Evolutionary conservation across 2,888 invertebrate species (phyloP).

Genomic region (Hemithea aestivaria): DNA sequence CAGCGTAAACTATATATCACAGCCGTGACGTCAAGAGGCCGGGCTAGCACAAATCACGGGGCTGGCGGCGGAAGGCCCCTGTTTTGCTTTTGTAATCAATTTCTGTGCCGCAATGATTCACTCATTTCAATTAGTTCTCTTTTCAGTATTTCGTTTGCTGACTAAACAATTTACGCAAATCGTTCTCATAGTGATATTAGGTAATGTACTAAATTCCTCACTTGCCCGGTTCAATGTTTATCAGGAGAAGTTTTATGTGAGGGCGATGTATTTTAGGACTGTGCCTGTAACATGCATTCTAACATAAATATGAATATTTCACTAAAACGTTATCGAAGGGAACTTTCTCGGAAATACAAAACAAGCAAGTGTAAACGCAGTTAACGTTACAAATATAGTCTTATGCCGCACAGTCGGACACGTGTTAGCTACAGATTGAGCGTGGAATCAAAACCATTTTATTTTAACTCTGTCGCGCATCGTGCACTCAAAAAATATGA

Average conservation of each 20-base stretch:
- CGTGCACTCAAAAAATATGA: conserved; percentile 38
- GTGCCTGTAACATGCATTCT: too few relatives aligned
- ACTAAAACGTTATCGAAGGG: too few relatives aligned
- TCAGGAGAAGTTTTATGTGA: too few relatives aligned
- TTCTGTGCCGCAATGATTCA: conserved; percentile 28
- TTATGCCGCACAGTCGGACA: conserved; percentile 18
- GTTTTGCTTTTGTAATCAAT: conserved; percentile 29
- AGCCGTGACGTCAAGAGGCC: conserved; percentile 24
- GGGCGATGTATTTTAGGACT: too few relatives aligned
- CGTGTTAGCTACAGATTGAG: conserved; percentile 29
- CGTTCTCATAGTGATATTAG: too few relatives aligned
- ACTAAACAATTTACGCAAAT: conserved; percentile 12
- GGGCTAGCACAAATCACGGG: conserved; percentile 26
- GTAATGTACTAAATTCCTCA: too few relatives aligned
- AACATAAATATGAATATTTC: too few relatives aligned
- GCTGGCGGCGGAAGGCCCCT: conserved; percentile 25
- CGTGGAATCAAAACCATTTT: conserved; percentile 31
- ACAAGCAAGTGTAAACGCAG: not conserved
- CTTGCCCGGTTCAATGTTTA: too few relatives aligned
- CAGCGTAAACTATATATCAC: conserved; percentile 24
- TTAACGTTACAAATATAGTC: conserved; percentile 10
- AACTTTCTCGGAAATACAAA: too few relatives aligned
- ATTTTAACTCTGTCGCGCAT: conserved; percentile 37
- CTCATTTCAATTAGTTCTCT: conserved; percentile 23
- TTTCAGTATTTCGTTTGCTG: conserved; percentile 11